A percentile compares a stretch with the other conserved stretches of the same genome.
These are phyloP conservation scores for Platysternon megacephalum DNA, from an alignment of 2,113 vertebrate species.

Conservation along the genomic window DNA sequence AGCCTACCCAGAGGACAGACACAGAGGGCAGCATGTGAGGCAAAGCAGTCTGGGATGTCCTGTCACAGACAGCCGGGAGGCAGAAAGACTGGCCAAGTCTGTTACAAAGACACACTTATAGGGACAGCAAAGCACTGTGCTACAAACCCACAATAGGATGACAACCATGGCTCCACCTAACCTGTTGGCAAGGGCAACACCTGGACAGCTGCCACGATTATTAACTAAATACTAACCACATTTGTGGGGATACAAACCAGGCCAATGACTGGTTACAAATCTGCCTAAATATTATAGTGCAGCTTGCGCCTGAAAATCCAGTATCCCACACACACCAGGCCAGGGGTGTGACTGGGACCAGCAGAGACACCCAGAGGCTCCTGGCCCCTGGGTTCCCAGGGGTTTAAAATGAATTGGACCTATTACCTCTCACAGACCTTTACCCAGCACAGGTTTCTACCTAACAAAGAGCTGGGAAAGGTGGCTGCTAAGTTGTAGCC, in stretches of 20 bases:
- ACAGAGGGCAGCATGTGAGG: background rate
- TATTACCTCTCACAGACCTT: background rate
- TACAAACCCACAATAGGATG: background rate
- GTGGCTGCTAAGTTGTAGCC: background rate
- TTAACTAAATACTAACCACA: background rate
- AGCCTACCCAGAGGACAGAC: no score
- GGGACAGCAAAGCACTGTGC: background rate
- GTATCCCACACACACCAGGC: background rate
- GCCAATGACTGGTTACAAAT: background rate
- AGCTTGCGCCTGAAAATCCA: background rate
- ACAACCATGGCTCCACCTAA: background rate
- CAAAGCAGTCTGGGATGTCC: background rate
- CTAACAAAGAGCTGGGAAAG: background rate
- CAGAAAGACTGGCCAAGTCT: background rate
- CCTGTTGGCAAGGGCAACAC: background rate
- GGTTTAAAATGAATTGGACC: background rate
- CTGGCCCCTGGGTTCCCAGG: background rate
- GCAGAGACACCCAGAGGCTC: background rate
- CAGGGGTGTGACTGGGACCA: background rate
- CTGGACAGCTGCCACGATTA: background rate
- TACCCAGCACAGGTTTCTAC: background rate
- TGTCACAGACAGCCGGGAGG: background rate
- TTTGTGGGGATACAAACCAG: background rate
- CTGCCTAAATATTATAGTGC: background rate
- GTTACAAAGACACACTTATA: background rate